phyloP scores from a whole-genome alignment of 1,140 invertebrate species.

The Steinernema khuongi region DNA sequence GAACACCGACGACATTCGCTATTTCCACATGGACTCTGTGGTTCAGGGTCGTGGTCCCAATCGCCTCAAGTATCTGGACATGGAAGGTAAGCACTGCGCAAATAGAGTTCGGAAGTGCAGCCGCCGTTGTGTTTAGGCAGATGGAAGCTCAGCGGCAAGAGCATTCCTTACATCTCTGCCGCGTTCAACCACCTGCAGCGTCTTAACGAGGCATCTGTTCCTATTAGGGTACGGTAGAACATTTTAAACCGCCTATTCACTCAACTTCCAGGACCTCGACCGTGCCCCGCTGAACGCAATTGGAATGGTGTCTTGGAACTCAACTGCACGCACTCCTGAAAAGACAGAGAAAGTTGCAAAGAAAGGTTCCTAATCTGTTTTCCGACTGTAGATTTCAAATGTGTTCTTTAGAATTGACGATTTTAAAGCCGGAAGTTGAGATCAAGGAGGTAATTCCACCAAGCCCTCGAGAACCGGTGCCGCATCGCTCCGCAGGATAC shows the following conservation, averaged over 20 bases:
- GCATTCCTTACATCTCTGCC: constrained; percentile 40
- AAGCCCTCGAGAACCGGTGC: constrained; percentile 34
- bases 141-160: constrained; percentile 38
- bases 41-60: constrained; percentile 37
- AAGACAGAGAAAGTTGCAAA: constrained; percentile 33
- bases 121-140: constrained; percentile 22
- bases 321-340: constrained; percentile 19
- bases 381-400: neutral
- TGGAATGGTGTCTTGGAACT: constrained; percentile 39
- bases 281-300: constrained; percentile 39
- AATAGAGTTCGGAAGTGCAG: neutral
- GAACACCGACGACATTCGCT: constrained; percentile 36
- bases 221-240: constrained; percentile 24
- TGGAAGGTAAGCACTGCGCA: constrained; percentile 31
- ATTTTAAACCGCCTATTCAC: neutral
- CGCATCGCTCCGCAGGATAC: constrained; percentile 41
- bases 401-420: constrained; percentile 24
- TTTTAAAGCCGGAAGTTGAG: constrained; percentile 8
- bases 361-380: constrained; percentile 26
- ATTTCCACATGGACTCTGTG: constrained; percentile 34
- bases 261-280: constrained; percentile 31
- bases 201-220: constrained; percentile 36
- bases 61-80: constrained; percentile 38
- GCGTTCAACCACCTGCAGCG: constrained; percentile 42
- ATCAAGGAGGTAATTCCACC: constrained; percentile 30